Evolutionary conservation across 2,797 vertebrate species (phyloP), one percentile per base, ranked within the genome.

Genomic region (Champsocephalus gunnari): DNA sequence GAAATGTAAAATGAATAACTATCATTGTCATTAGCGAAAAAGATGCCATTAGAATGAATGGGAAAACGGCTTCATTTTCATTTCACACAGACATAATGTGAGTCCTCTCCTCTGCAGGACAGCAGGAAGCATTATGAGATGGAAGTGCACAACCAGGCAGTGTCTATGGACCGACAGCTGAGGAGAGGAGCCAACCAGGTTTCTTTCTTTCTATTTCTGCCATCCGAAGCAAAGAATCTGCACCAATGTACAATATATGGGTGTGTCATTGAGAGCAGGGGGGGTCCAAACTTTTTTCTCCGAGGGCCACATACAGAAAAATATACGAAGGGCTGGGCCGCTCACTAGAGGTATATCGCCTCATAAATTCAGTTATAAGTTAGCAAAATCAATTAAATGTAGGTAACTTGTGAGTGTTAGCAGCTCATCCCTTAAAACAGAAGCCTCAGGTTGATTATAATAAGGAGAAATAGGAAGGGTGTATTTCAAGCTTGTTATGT

Each of bases 61-160:
- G 53, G 28, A 49, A 24, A 38, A 64, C 4, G 14, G 17, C 53
- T 44, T 53, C 14, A 47, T 45, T 49, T 38, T 65, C 55, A 53
- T 51, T 64, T 41, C 0, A 10, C 11, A 21, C 0, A 5, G 44
- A 44, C 53, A 9, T 71, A 71, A 75, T 21, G 2, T 67, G 16
- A 67, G 48, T 64, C 41, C 12, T 91, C 4, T 79, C 54, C 77
- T 57, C 17, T 85, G 34, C 90, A 99, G 98, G 92, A 89, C 83
- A 99, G 97, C 78, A 95, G 94, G 89, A 95, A 93, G 79, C 93
- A 91, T 13, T 99, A 98, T 5, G 97, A 99, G 88, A 84, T 94
- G 68, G 96, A 97, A 69, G 96, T 97, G 73, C 94, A 93, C 53
- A 94, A 87, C 82, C 95, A 96, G 79, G 92, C 92, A 0, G 75